A percentile compares a stretch with the other conserved stretches of the same genome.
Evolutionary conservation across 2,797 vertebrate species (phyloP).

Genomic region (Melanogrammus aeglefinus): DNA sequence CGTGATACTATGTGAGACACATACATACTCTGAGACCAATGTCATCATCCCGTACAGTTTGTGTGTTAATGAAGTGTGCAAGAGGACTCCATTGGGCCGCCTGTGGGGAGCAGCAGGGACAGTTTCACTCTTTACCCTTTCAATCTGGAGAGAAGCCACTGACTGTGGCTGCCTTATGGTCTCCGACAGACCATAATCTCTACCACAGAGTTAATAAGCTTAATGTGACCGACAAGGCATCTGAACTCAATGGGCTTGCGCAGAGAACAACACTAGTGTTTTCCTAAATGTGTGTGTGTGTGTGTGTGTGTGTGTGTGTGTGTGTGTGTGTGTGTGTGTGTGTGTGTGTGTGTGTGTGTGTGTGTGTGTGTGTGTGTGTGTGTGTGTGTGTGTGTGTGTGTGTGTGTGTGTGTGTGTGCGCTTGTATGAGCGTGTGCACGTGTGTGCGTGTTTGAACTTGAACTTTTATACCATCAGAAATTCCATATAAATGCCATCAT

Average conservation of each 20-base stretch:
- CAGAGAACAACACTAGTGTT: conserved; percentile 24
- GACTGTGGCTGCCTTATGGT: conserved; percentile 45
- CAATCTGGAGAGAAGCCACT: conserved; percentile 48
- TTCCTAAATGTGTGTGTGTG: conserved; percentile 10
- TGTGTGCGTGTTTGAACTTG: neutral
- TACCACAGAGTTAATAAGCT: conserved; percentile 68
- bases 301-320: conserved; percentile 24
- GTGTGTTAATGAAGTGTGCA: too few species aligned
- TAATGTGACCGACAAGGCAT: conserved; percentile 69
- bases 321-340: conserved; percentile 14
- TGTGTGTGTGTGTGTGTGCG: neutral
- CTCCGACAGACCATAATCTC: conserved; percentile 65
- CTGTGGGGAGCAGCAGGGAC: too few species aligned
- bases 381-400: neutral
- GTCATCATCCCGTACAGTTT: too few species aligned
- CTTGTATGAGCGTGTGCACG: neutral
- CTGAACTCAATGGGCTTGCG: conserved; percentile 59
- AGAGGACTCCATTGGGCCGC: too few species aligned
- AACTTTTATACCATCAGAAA: neutral
- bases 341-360: neutral
- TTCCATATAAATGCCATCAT: neutral
- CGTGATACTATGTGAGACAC: too few species aligned
- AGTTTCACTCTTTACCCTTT: conserved; percentile 30
- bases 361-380: neutral
- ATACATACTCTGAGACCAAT: too few species aligned